Base-by-base conservation (phyloP, 2,113 vertebrate genomes). In the Leucosticte australis region DNA sequence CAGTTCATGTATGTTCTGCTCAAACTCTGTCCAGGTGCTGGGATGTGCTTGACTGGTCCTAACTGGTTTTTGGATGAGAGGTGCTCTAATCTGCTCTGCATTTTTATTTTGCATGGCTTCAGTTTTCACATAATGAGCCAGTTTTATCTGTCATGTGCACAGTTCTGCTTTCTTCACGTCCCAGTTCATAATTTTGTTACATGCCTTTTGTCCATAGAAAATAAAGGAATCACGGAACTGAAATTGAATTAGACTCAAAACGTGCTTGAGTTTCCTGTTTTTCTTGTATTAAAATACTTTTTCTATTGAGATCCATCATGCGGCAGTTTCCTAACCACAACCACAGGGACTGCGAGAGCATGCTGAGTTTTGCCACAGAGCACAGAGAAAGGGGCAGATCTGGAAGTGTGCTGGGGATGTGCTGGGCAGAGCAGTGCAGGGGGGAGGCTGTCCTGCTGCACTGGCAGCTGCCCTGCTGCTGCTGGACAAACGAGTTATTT, bases 221-320 rank as follows among this genome's bases (percentile, higher is more conserved):
- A 96, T 92, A 94, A 97, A 94, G 87, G 92, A 93, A 95, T 96
- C 96, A 7, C 90, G 95, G 96, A 96, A 96, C 94, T 84, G 94
- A 96, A 95, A 97, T 92, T 96, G 95, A 96, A 92, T 96, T 94
- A 89, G 90, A 92, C 86, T 85, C 90, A 94, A 96, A 97, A 96
- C 83, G 86, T 97, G 96, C 94, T 94, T n/a, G 80, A 96, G 86
- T 97, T 97, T 97, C 95, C 96, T 96, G 96, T 97, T 97, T 95
- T 94, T 94, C 93, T 95, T 96, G 75, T 93, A 94, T 96, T 96
- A 97, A 96, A 96, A 96, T 97, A 96, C 85, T 96, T 96, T 95
- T 97, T 96, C 88, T 94, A 96, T 96, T 96, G 95, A 96, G 95
- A 96, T 83, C 76, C 83, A 89, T 84, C 94, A 81, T 90, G 92